Conservation (phyloP, 1,140 invertebrate genomes). For the Dreissena rostriformis region DNA sequence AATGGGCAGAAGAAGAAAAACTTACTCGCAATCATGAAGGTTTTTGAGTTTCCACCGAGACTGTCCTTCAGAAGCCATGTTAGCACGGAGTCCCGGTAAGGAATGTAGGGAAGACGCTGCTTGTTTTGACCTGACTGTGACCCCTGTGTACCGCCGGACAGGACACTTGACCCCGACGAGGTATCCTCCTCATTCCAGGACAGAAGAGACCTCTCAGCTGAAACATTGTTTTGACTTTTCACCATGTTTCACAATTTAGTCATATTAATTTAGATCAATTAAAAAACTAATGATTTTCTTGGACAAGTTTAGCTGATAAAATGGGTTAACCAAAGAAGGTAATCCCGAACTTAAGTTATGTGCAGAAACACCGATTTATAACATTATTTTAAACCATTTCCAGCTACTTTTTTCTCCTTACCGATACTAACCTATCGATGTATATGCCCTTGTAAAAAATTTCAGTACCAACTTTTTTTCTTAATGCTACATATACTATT, state of each 20-base stretch:
- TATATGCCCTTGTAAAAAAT: too few species aligned
- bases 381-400: too few species aligned
- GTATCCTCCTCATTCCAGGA: constrained; percentile 70
- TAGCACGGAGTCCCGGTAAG: constrained; percentile 95
- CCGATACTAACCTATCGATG: too few species aligned
- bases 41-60: constrained; percentile 95
- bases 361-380: too few species aligned
- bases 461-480: too few species aligned
- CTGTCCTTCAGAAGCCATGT: constrained; percentile 96
- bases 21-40: constrained; percentile 93
- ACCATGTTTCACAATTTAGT: neutral
- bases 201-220: constrained; percentile 74
- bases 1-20: too few species aligned
- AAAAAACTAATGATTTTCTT: neutral
- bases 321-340: neutral
- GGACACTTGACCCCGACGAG: constrained; percentile 65
- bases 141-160: constrained; percentile 56
- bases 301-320: neutral
- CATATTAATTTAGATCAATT: neutral
- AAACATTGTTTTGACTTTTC: neutral
- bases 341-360: neutral
- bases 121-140: constrained; percentile 53
- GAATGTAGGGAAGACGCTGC: constrained; percentile 86
- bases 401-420: too few species aligned
- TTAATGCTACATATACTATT: too few species aligned